Evolutionary conservation across 2,113 vertebrate species (phyloP).

Genomic region (Nipponia nippon): DNA sequence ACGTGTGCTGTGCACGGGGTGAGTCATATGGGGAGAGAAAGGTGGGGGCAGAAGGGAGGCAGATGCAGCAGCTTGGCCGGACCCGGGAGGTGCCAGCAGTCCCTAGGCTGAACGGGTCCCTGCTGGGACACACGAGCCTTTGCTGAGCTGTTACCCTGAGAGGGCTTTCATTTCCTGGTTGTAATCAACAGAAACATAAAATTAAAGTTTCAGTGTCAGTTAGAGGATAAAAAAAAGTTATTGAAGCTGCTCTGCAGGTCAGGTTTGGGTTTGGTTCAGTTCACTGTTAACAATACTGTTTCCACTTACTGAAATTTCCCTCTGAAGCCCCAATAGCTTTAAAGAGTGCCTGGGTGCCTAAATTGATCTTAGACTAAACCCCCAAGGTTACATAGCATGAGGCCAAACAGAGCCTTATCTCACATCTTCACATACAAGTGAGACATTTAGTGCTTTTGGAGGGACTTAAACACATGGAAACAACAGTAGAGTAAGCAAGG

Average conservation of each 20-base stretch:
- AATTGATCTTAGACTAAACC: background rate
- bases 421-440: background rate
- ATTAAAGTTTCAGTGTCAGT: background rate
- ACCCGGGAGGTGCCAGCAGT: background rate
- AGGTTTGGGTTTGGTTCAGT: background rate
- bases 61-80: background rate
- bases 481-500: background rate
- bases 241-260: background rate
- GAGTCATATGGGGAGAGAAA: accelerated
- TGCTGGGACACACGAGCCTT: background rate
- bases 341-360: background rate
- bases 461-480: background rate
- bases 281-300: background rate
- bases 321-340: background rate
- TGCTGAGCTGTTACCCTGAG: background rate
- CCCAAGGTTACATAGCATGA: background rate
- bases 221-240: background rate
- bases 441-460: background rate
- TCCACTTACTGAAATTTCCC: background rate
- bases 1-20: accelerated
- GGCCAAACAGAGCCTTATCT: background rate
- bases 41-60: background rate
- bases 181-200: background rate
- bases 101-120: background rate
- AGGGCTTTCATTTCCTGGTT: background rate